Evolutionary conservation across 2,113 vertebrate species (phyloP).

Genomic region (Canis aureus): DNA sequence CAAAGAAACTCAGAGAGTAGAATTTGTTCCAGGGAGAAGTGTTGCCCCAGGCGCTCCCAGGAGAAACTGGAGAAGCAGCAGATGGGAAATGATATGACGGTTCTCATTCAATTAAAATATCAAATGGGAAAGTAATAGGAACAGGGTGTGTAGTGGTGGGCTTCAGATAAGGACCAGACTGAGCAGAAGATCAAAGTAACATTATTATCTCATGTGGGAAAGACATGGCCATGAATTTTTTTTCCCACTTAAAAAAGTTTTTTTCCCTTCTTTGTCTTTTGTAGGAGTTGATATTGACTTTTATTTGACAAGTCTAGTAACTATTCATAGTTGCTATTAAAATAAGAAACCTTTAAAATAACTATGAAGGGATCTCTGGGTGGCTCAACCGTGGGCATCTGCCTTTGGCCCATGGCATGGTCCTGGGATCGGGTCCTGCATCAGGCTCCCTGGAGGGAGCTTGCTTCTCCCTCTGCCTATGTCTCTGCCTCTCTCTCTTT

Average conservation of each 20-base stretch:
- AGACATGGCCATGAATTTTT: conserved; percentile 19
- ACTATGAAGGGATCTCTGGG: background rate
- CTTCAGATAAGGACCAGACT: conserved; percentile 28
- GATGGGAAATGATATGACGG: conserved; percentile 57
- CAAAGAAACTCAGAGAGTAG: conserved; percentile 59
- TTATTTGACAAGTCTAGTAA: conserved; percentile 20
- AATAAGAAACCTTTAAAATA: conserved; percentile 53
- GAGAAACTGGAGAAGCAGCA: conserved; percentile 34
- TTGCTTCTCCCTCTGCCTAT: no score
- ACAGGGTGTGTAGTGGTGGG: background rate
- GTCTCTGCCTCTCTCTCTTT: no score
- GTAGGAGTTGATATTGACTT: conserved; percentile 39
- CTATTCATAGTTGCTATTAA: conserved; percentile 33
- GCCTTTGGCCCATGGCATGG: no score
- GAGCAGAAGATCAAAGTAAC: conserved; percentile 10
- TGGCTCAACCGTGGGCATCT: no score
- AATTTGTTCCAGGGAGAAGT: conserved; percentile 56
- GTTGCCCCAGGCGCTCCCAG: conserved; percentile 39
- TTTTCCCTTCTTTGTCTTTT: background rate
- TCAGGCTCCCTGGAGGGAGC: no score
- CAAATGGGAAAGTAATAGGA: conserved; percentile 49
- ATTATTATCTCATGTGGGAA: conserved; percentile 23
- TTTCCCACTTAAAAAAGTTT: conserved; percentile 9
- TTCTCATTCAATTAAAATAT: conserved; percentile 73
- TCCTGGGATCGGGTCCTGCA: no score